phyloP scores from a whole-genome alignment of 2,797 vertebrate species.

The Peromyscus melanophrys region DNA sequence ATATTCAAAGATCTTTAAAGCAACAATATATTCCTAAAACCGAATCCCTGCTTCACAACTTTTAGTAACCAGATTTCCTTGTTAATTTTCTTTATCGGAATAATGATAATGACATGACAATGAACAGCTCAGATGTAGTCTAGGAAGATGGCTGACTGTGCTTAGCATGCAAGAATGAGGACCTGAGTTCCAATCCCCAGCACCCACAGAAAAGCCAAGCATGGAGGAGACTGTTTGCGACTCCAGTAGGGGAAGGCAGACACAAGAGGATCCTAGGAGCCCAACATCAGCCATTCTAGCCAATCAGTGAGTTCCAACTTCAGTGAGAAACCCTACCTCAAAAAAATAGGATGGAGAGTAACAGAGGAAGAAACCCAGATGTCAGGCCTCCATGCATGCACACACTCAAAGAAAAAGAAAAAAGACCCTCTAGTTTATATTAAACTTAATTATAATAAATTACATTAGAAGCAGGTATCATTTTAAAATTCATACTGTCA shows the following conservation, averaged over 20 bases:
- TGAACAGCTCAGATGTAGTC: background rate
- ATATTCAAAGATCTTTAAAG: background rate
- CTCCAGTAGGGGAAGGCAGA: background rate
- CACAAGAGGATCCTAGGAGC: no score
- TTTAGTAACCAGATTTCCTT: background rate
- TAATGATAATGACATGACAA: background rate
- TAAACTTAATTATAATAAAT: conserved; percentile 61
- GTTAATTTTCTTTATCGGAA: conserved; percentile 25
- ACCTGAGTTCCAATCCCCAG: background rate
- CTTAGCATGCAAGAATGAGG: background rate
- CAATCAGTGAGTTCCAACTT: background rate
- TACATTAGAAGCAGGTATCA: background rate
- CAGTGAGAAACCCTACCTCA: background rate
- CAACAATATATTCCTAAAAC: background rate
- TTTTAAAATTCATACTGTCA: background rate
- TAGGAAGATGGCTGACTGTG: background rate
- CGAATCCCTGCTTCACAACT: background rate
- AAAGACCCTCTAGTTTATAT: background rate
- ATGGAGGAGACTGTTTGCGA: background rate
- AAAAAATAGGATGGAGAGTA: background rate
- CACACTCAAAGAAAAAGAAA: background rate
- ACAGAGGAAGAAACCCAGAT: background rate
- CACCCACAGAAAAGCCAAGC: background rate
- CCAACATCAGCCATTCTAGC: background rate
- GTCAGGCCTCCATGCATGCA: background rate